phyloP scores from a whole-genome alignment of 1,140 invertebrate species.

The Diabrotica undecimpunctata region DNA sequence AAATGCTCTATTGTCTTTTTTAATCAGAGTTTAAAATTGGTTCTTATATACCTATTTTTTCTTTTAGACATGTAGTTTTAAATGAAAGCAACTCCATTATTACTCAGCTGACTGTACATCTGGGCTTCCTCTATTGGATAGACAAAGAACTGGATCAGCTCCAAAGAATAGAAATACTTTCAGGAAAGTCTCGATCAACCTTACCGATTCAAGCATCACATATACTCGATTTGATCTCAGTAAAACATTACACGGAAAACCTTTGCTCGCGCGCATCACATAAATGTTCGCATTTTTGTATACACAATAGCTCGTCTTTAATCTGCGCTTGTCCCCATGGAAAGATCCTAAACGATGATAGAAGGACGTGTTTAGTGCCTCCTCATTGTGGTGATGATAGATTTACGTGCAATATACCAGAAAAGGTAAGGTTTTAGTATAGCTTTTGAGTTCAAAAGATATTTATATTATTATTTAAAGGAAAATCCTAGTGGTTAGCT shows the following conservation, averaged over 20 bases:
- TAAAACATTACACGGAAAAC: constrained; percentile 39
- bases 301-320: constrained; percentile 46
- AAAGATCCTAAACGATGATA: constrained; percentile 68
- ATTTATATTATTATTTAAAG: no score
- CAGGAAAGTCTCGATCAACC: constrained; percentile 39
- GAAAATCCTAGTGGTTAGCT: no score
- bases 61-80: constrained; percentile 39
- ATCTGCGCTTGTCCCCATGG: constrained; percentile 77
- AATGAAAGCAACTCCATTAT: constrained; percentile 42
- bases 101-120: constrained; percentile 40
- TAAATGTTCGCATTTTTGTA: constrained; percentile 70
- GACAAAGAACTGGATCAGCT: constrained; percentile 41
- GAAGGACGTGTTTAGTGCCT: constrained; percentile 63
- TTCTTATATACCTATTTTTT: constrained; percentile 9
- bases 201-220: constrained; percentile 38
- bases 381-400: constrained; percentile 73
- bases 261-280: constrained; percentile 31
- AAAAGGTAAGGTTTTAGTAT: constrained; percentile 23
- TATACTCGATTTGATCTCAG: constrained; percentile 44
- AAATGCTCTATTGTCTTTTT: no score
- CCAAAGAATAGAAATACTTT: constrained; percentile 40
- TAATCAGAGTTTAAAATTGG: no score
- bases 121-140: constrained; percentile 45
- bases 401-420: constrained; percentile 66
- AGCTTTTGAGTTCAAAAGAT: no score